phyloP scores from a whole-genome alignment of 2,797 vertebrate species.

The Sebastolobus altivelis region DNA sequence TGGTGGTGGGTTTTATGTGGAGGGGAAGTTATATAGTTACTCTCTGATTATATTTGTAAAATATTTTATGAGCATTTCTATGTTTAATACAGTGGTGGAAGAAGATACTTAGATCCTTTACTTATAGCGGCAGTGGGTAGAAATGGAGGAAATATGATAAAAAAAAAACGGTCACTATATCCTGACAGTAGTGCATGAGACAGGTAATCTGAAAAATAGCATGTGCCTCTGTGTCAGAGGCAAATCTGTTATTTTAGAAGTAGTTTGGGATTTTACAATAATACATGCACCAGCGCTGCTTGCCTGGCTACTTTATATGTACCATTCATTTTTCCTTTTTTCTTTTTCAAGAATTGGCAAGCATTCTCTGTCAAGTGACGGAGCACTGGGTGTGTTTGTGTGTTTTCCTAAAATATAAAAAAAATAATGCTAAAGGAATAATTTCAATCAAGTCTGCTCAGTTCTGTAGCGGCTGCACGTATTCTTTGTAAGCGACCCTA shows the following conservation, averaged over 20 bases:
- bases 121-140: too few species aligned
- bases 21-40: not conserved
- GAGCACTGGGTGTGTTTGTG: not conserved
- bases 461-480: not conserved
- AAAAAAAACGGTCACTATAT: too few species aligned
- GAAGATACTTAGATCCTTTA: not conserved
- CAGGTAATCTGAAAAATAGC: too few species aligned
- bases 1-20: not conserved
- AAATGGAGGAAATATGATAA: too few species aligned
- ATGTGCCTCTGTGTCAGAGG: too few species aligned
- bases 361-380: not conserved
- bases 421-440: not conserved
- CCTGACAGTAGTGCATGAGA: too few species aligned
- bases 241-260: not conserved
- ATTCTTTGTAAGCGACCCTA: not conserved
- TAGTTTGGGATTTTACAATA: not conserved
- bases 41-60: not conserved
- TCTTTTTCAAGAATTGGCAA: not conserved
- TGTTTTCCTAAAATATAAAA: too few species aligned
- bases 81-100: not conserved
- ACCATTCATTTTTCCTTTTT: not conserved
- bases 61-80: not conserved
- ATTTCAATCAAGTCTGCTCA: not conserved
- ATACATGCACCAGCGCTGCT: not conserved
- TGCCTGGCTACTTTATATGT: not conserved